phyloP scores from a whole-genome alignment of 1,140 invertebrate genomes.

The Delia radicum region DNA sequence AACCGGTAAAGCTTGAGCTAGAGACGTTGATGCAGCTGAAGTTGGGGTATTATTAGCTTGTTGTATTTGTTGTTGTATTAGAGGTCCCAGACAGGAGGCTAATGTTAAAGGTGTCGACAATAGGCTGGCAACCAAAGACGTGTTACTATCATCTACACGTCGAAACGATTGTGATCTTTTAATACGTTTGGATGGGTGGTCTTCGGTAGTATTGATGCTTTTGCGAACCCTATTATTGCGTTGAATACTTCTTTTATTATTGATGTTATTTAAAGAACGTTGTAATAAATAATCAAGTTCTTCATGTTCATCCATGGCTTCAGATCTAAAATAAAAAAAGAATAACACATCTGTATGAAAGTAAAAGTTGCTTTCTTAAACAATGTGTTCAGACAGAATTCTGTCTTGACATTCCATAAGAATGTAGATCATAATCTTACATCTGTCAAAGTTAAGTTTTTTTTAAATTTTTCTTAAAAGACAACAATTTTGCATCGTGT shows the following conservation, averaged over 20 bases:
- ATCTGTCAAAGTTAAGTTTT: too few relatives aligned
- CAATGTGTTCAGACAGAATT: too few relatives aligned
- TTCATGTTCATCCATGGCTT: slow-evolving; percentile 15
- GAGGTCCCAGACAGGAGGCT: neutral
- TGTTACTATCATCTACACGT: neutral
- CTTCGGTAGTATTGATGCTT: neutral
- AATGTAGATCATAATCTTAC: too few relatives aligned
- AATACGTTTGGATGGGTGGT: neutral
- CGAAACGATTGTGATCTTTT: neutral
- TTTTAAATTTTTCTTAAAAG: too few relatives aligned
- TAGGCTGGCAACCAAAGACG: neutral
- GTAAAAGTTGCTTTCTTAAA: too few relatives aligned
- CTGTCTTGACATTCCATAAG: too few relatives aligned
- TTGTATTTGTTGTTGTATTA: neutral
- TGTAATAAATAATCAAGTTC: slow-evolving; percentile 2
- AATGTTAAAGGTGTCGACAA: neutral
- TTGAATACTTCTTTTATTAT: neutral
- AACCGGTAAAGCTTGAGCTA: slow-evolving; percentile 21
- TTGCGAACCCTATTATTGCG: neutral
- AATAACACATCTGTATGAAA: too few relatives aligned
- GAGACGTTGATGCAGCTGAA: neutral
- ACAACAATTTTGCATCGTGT: too few relatives aligned
- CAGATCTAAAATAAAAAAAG: neutral
- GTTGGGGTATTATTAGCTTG: neutral
- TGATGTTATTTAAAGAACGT: neutral